Evolutionary conservation across 2,888 invertebrate species (phyloP).

Genomic region (Lottia scabra): DNA sequence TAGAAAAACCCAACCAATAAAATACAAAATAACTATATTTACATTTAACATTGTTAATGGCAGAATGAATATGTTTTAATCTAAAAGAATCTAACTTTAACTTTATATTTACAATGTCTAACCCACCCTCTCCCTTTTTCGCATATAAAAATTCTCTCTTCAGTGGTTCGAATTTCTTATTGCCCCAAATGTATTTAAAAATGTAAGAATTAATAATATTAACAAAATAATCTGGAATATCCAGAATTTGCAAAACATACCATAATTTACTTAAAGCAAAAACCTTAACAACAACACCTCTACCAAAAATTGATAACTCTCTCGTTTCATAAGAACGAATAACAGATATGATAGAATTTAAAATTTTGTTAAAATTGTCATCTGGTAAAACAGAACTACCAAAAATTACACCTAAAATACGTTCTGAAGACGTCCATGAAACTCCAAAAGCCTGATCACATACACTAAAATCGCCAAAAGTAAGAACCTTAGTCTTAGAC

Average conservation of each 20-base stretch:
- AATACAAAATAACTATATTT: not conserved
- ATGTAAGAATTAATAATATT: too few relatives aligned
- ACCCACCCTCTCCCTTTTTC: constrained; percentile 18
- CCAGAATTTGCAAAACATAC: too few relatives aligned
- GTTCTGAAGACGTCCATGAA: constrained; percentile 26
- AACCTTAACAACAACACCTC: not conserved
- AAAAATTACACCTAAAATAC: too few relatives aligned
- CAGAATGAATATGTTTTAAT: constrained; percentile 12
- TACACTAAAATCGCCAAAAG: constrained; percentile 14
- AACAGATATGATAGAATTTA: too few relatives aligned
- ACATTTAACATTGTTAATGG: not conserved
- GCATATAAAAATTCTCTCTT: constrained; percentile 14
- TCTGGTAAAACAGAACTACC: too few relatives aligned
- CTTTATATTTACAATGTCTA: constrained; percentile 19
- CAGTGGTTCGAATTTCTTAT: not conserved
- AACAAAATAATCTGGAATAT: too few relatives aligned
- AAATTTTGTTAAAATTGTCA: too few relatives aligned
- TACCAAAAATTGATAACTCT: not conserved
- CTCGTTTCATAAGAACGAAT: constrained; percentile 18
- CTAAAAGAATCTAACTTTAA: constrained; percentile 16
- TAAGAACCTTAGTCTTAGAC: too few relatives aligned
- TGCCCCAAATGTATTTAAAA: not conserved
- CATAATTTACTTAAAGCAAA: too few relatives aligned
- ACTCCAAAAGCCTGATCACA: constrained; percentile 17
- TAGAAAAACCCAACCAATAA: not conserved